These are phyloP conservation scores for Micromussa lordhowensis DNA, from an alignment of 92 coral and sea anemone genomes.

Conservation along the genomic window DNA sequence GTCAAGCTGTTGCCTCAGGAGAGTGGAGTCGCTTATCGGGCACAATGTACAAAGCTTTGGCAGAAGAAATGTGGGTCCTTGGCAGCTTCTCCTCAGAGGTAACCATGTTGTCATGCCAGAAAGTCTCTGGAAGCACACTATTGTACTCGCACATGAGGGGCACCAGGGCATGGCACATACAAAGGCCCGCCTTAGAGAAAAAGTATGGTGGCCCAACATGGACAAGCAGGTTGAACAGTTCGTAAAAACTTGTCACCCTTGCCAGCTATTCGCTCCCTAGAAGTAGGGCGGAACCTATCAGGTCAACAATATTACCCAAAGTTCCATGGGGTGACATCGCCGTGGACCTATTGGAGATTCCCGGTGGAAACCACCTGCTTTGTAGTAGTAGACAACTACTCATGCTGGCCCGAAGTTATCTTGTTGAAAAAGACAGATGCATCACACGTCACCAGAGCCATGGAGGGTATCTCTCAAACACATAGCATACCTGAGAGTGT, in stretches of 20 bases:
- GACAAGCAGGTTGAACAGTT: conserved; percentile 54
- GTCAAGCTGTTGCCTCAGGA: conserved; percentile 22
- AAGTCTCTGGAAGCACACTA: conserved; percentile 42
- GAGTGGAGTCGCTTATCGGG: conserved; percentile 49
- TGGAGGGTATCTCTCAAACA: too few species aligned
- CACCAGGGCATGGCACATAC: conserved; percentile 47
- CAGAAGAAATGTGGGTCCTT: conserved; percentile 50
- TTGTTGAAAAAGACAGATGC: conserved; percentile 72
- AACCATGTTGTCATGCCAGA: conserved; percentile 52
- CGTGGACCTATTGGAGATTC: conserved; percentile 48
- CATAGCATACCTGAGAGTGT: too few species aligned
- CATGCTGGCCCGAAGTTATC: conserved; percentile 76
- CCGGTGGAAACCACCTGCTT: conserved; percentile 58
- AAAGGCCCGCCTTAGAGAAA: conserved; percentile 34
- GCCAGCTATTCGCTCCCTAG: conserved; percentile 70
- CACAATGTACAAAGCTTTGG: conserved; percentile 47
- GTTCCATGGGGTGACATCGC: conserved; percentile 72
- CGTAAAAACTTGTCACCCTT: conserved; percentile 50
- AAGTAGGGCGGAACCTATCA: conserved; percentile 64
- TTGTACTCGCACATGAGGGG: conserved; percentile 46
- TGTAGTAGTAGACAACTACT: conserved; percentile 70
- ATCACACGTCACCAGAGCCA: too few species aligned
- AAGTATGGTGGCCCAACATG: conserved; percentile 52
- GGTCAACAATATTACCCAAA: conserved; percentile 68
- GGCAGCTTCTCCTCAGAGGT: conserved; percentile 46